Base-by-base conservation (phyloP, 1,140 invertebrate species). In the Nephila pilipes region DNA sequence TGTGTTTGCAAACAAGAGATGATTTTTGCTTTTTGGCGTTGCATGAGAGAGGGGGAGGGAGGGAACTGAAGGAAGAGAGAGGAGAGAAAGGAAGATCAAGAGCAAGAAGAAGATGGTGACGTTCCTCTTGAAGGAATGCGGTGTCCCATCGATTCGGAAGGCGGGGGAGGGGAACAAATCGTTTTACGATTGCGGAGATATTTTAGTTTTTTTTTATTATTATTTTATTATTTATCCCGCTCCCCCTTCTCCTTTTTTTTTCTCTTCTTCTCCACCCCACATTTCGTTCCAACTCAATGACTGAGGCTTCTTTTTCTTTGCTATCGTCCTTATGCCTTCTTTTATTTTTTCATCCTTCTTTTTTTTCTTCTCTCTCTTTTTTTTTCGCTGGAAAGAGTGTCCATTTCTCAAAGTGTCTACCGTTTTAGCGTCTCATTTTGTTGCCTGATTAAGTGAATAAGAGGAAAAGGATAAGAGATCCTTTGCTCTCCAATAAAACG, bases 171-270 rank as follows among this genome's bases (percentile, higher is more conserved):
- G 46, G 22, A 93, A 93, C 91, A 93, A 93, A 93, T 93, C 91
- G 91, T 93, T 93, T 93, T 93, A 93, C 91, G 91, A 93, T 93
- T 93, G 91, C 91, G 69, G 54, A 87, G 91, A 93, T 87, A 93
- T 87, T 93, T 91, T 91, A 63, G 58, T 83, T 91, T 63, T 65
- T n/a, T 90, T 90, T 92, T 92, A 75, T 91, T 83, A 91, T 91
- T 91, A 91, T 91, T 93, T 93, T 85, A 93, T 93, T 93, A 93
- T 93, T 93, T 93, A 93, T 93, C 65, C 57, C 80, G 12, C 29
- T 80, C 75, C n/a, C 88, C n/a, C 36, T 38, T 22, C 14, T 36
- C 1, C 29, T 93, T 65, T 87, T 87, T 87, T 81, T 80, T 36
- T 58, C 12, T 20, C 38, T 46, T 14, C 69, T n/a, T 29, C 57